Percentiles rank a stretch among this genome's conserved stretches.
phyloP scores from a whole-genome alignment of 92 coral and sea anemone genomes.

The Porites rus region DNA sequence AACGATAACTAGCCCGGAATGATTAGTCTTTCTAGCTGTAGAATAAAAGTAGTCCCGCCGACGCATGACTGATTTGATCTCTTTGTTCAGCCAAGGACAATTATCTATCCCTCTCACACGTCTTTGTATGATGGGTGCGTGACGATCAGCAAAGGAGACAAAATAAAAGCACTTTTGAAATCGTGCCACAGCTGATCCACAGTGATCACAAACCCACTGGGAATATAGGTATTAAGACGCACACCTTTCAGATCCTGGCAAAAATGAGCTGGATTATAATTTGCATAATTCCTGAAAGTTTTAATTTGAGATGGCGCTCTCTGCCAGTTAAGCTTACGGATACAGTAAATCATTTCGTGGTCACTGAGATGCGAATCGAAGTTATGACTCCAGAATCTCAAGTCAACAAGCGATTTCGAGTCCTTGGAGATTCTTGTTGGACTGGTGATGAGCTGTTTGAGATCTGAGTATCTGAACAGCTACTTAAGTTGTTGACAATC shows the following conservation, averaged over 20 bases:
- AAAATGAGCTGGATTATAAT: conserved; percentile 42
- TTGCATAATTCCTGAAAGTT: conserved; percentile 68
- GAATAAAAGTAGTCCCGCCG: no score
- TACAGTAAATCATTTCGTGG: conserved; percentile 62
- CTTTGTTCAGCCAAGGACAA: no score
- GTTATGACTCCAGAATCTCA: conserved; percentile 72
- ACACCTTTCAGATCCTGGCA: conserved; percentile 58
- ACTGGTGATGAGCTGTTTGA: conserved; percentile 59
- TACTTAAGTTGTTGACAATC: conserved; percentile 72
- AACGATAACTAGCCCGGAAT: not conserved
- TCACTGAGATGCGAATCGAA: conserved; percentile 72
- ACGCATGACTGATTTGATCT: no score
- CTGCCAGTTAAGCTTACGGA: conserved; percentile 60
- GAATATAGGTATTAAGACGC: conserved; percentile 40
- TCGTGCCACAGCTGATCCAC: conserved; percentile 55
- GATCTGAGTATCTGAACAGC: conserved; percentile 43
- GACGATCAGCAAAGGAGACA: conserved; percentile 5
- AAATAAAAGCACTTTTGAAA: conserved; percentile 24
- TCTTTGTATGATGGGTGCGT: not conserved
- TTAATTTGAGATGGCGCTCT: conserved; percentile 67
- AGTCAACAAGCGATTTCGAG: conserved; percentile 70
- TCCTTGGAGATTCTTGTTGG: conserved; percentile 67
- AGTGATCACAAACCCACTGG: conserved; percentile 41
- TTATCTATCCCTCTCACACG: no score
- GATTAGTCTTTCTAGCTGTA: no score